phyloP scores from a whole-genome alignment of 2,888 invertebrate genomes.

The Temnothorax ravouxi region DNA sequence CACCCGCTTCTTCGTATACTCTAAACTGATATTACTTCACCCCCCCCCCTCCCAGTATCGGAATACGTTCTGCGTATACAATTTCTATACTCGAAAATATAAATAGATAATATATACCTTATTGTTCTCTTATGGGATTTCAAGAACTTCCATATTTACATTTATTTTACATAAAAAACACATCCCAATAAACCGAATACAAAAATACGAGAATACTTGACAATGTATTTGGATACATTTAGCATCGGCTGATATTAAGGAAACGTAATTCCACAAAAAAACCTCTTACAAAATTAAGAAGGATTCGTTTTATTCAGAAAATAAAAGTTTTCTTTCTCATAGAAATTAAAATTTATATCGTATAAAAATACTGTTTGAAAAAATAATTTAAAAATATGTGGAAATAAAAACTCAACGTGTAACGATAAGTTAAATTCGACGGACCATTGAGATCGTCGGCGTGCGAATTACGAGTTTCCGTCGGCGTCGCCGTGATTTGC shows the following conservation, averaged over 20 bases:
- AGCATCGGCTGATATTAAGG: not conserved
- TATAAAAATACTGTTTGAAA: not conserved
- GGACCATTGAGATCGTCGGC: not conserved
- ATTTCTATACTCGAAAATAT: not conserved
- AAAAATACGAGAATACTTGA: not conserved
- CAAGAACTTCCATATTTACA: not conserved
- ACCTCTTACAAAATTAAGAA: not conserved
- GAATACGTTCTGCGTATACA: not conserved
- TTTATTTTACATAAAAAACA: not conserved
- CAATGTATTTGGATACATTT: not conserved
- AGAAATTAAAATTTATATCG: not conserved
- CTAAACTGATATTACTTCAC: not conserved
- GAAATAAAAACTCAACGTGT: not conserved
- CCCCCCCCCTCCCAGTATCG: no score
- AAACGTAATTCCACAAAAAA: not conserved
- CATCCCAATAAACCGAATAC: not conserved
- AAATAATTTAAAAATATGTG: not conserved
- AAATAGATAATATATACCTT: not conserved
- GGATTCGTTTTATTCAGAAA: not conserved
- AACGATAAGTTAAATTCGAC: not conserved
- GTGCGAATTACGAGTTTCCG: not conserved
- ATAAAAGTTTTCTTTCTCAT: not conserved
- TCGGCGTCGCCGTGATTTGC: constrained; percentile 13
- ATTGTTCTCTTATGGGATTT: not conserved
- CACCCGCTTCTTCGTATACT: not conserved